These are phyloP conservation scores for Saguinus imperator DNA, from an alignment of 2,113 vertebrate genomes.

Conservation along the genomic window DNA sequence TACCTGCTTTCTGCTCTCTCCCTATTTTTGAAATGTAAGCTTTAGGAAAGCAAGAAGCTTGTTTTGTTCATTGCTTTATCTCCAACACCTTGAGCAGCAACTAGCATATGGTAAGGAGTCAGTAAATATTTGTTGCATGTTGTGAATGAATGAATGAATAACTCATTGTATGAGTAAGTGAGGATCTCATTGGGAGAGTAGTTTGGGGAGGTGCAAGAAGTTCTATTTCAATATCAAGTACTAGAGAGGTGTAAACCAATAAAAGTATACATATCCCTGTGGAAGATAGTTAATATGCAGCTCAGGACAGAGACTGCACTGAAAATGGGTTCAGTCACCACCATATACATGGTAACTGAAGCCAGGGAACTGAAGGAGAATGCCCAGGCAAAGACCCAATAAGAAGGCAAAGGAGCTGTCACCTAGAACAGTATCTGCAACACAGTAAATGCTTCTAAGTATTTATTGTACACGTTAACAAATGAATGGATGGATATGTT, in stretches of 20 bases:
- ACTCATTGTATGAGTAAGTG: background rate
- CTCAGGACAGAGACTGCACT: background rate
- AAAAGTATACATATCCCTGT: background rate
- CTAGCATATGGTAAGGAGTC: background rate
- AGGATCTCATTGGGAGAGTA: background rate
- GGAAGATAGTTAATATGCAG: background rate
- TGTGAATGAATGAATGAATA: conserved; percentile 15
- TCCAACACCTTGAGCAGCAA: background rate
- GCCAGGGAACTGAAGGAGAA: background rate
- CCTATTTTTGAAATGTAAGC: background rate
- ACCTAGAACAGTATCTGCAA: background rate
- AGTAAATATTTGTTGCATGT: background rate
- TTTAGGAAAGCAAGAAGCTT: background rate
- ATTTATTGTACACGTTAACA: conserved; percentile 1
- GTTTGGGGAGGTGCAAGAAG: background rate
- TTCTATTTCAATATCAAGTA: background rate
- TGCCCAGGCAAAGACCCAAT: background rate
- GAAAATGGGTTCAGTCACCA: background rate
- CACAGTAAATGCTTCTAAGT: background rate
- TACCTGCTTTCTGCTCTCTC: background rate
- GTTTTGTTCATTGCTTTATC: background rate
- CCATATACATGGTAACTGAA: background rate
- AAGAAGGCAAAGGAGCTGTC: background rate
- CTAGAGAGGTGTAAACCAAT: background rate
- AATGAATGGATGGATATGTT: background rate